phyloP scores from a whole-genome alignment of 2,113 vertebrate genomes.

The Eulacestoma nigropectus region DNA sequence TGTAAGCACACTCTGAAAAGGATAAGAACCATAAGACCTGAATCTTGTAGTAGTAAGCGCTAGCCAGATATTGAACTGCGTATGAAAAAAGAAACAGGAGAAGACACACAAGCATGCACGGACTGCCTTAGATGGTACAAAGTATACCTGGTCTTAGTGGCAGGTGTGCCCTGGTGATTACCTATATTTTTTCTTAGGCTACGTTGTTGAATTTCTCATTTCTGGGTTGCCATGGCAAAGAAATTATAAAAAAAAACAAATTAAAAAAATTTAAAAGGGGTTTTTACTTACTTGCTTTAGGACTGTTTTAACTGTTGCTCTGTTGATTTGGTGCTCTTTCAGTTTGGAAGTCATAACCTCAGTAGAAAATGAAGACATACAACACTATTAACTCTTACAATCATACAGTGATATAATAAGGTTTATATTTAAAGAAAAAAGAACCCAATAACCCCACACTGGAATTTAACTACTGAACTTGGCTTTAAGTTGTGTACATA shows the following conservation, averaged over 20 bases:
- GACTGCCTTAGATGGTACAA: neutral
- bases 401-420: neutral
- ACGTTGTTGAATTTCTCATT: neutral
- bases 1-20: neutral
- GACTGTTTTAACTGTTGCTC: neutral
- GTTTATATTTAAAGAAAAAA: neutral
- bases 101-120: neutral
- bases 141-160: neutral
- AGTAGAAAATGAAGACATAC: neutral
- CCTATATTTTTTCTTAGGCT: neutral
- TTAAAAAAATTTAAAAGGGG: fast-evolving
- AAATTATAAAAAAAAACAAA: neutral
- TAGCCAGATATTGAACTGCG: neutral
- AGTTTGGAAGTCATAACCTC: neutral
- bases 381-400: neutral
- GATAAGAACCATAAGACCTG: neutral
- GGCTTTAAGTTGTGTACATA: neutral
- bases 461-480: neutral
- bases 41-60: neutral
- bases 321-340: neutral
- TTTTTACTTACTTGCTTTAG: neutral
- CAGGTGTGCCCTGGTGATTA: neutral
- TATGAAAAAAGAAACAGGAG: neutral
- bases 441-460: neutral
- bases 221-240: neutral